A percentile compares a stretch with the other conserved stretches of the same genome.
Conservation (phyloP, 2,888 invertebrate species). For the Folsomia candida region DNA sequence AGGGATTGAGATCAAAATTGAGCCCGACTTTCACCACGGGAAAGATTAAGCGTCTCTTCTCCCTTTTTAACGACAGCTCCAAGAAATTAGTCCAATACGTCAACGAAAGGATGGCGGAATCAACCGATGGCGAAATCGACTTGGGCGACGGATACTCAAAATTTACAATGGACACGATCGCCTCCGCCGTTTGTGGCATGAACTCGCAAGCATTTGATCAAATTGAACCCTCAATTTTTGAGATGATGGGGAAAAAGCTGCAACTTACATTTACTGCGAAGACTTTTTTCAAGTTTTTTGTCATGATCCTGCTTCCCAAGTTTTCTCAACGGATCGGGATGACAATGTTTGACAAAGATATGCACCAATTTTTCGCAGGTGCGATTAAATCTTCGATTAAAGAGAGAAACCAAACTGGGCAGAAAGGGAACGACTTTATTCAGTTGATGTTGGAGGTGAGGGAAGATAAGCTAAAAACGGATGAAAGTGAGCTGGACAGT, state of each 20-base stretch:
- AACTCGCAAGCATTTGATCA: slow-evolving; percentile 61
- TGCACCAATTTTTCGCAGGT: slow-evolving; percentile 57
- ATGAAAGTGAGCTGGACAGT: slow-evolving; percentile 16
- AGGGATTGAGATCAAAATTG: slow-evolving; percentile 63
- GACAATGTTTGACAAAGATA: slow-evolving; percentile 52
- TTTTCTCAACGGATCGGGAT: slow-evolving; percentile 53
- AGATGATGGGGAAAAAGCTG: slow-evolving; percentile 54
- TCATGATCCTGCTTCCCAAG: slow-evolving; percentile 53
- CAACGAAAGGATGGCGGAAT: slow-evolving; percentile 50
- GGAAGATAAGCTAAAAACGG: slow-evolving; percentile 53
- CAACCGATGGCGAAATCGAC: slow-evolving; percentile 54
- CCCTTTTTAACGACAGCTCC: slow-evolving; percentile 61
- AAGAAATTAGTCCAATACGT: slow-evolving; percentile 58
- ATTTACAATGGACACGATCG: slow-evolving; percentile 64
- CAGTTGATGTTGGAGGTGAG: slow-evolving; percentile 60
- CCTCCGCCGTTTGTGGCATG: slow-evolving; percentile 64
- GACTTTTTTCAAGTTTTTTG: slow-evolving; percentile 51
- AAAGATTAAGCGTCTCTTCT: slow-evolving; percentile 66
- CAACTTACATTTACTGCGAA: slow-evolving; percentile 51
- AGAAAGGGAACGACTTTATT: slow-evolving; percentile 61
- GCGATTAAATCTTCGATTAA: slow-evolving; percentile 58
- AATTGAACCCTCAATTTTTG: slow-evolving; percentile 57
- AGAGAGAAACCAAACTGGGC: slow-evolving; percentile 57
- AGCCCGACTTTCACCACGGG: slow-evolving; percentile 67
- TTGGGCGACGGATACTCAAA: slow-evolving; percentile 62